Percentiles rank a stretch among this genome's conserved stretches.
Conservation (phyloP, 2,113 vertebrate genomes). For the Amphiprion percula region DNA sequence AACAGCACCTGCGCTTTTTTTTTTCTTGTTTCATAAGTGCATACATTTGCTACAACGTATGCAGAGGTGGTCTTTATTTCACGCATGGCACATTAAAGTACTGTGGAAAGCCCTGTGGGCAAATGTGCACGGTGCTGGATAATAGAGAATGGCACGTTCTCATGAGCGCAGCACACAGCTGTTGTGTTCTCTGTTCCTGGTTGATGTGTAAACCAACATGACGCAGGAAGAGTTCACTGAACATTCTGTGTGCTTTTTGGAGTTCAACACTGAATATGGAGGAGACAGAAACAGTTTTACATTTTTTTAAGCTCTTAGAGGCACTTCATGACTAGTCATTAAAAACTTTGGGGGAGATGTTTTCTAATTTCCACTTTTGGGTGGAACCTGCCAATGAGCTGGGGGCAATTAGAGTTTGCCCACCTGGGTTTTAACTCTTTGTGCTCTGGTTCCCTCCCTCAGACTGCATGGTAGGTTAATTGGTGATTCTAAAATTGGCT, state of each 20-base stretch:
- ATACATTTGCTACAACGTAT: conserved; percentile 19
- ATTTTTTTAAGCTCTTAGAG: background rate
- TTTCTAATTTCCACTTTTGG: too few species aligned
- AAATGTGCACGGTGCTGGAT: conserved; percentile 4
- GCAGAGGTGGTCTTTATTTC: background rate
- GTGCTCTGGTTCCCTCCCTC: too few species aligned
- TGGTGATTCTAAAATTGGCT: too few species aligned
- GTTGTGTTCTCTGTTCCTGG: background rate
- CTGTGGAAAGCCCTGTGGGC: conserved; percentile 10
- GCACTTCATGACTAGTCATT: too few species aligned
- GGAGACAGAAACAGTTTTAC: background rate
- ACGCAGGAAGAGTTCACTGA: background rate
- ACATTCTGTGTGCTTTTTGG: background rate
- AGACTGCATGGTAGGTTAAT: too few species aligned
- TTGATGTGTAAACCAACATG: background rate
- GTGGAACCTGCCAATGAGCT: too few species aligned
- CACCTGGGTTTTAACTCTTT: too few species aligned
- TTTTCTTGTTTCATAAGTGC: background rate
- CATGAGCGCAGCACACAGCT: background rate
- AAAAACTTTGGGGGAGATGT: too few species aligned
- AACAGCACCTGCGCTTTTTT: background rate
- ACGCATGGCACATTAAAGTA: background rate
- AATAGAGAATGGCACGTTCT: background rate
- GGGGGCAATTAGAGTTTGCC: too few species aligned
- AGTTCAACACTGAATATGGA: background rate